These are phyloP conservation scores for Drosophila aldrichi DNA, from an alignment of 2,888 invertebrate genomes.

Conservation along the genomic window DNA sequence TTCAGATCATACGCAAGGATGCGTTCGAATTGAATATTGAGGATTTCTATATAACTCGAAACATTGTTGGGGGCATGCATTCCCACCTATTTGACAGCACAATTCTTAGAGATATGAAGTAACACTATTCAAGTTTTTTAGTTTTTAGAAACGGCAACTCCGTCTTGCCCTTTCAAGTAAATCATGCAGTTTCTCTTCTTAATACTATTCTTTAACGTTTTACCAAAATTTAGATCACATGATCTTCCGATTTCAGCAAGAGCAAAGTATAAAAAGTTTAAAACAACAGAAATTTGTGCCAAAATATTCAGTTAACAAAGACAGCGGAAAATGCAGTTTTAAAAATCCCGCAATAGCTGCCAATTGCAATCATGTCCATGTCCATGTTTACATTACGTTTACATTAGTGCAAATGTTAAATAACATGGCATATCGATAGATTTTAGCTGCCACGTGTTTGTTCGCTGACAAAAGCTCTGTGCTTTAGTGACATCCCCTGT, in stretches of 20 bases:
- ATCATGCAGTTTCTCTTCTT: not conserved
- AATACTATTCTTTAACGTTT: not conserved
- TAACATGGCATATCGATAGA: slow-evolving; percentile 2
- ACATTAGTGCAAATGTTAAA: not conserved
- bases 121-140: not conserved
- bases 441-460: not conserved
- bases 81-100: slow-evolving; percentile 36
- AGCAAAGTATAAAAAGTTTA: not conserved
- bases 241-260: not conserved
- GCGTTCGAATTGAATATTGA: slow-evolving; percentile 67
- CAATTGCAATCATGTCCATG: too few relatives aligned
- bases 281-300: too few relatives aligned
- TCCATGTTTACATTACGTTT: not conserved
- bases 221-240: not conserved
- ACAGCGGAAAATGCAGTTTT: not conserved
- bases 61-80: slow-evolving; percentile 34
- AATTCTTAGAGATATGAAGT: slow-evolving; percentile 15
- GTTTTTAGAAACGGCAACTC: not conserved
- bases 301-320: not conserved
- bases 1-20: slow-evolving; percentile 51
- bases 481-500: not conserved
- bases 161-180: not conserved
- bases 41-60: slow-evolving; percentile 61
- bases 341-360: not conserved
- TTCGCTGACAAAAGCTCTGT: not conserved